Percentiles rank a stretch among this genome's conserved stretches.
phyloP scores from a whole-genome alignment of 1,140 invertebrate genomes.

The Eurosta solidaginis region DNA sequence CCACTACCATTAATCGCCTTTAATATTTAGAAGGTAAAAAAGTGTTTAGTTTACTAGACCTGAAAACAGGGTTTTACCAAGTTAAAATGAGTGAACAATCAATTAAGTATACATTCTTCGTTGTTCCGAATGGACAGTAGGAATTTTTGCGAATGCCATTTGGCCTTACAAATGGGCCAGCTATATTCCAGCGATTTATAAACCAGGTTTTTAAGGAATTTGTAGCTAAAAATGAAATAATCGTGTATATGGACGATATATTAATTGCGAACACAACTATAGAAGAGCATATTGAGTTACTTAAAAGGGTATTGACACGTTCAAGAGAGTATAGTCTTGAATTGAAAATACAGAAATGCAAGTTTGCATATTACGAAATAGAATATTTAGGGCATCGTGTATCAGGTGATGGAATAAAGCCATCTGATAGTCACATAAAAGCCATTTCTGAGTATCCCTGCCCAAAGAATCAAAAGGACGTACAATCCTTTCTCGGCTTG shows the following conservation, averaged over 20 bases:
- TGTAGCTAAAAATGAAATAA: not conserved
- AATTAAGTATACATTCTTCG: constrained; percentile 36
- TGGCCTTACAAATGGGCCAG: constrained; percentile 34
- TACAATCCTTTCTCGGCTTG: too few relatives aligned
- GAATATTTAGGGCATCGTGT: not conserved
- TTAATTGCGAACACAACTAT: constrained; percentile 32
- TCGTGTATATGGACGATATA: constrained; percentile 39
- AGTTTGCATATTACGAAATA: not conserved
- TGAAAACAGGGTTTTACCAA: constrained; percentile 37
- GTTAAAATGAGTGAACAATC: constrained; percentile 34
- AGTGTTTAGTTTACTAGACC: constrained; percentile 55
- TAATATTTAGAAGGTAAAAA: constrained; percentile 42
- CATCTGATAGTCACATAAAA: too few relatives aligned
- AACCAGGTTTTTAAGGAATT: constrained; percentile 31
- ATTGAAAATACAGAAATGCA: not conserved
- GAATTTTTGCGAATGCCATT: too few relatives aligned
- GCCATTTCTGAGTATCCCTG: too few relatives aligned
- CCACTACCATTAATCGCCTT: constrained; percentile 60
- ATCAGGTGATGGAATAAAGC: too few relatives aligned
- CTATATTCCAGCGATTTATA: constrained; percentile 42
- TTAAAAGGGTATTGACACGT: constrained; percentile 31
- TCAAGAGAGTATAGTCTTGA: not conserved
- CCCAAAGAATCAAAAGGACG: too few relatives aligned
- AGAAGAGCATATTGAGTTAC: constrained; percentile 35
- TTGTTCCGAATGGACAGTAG: constrained; percentile 37